These are phyloP conservation scores for Ptychodera flava DNA, from an alignment of 35 echinoderm and acorn worm genomes.

Conservation along the genomic window DNA sequence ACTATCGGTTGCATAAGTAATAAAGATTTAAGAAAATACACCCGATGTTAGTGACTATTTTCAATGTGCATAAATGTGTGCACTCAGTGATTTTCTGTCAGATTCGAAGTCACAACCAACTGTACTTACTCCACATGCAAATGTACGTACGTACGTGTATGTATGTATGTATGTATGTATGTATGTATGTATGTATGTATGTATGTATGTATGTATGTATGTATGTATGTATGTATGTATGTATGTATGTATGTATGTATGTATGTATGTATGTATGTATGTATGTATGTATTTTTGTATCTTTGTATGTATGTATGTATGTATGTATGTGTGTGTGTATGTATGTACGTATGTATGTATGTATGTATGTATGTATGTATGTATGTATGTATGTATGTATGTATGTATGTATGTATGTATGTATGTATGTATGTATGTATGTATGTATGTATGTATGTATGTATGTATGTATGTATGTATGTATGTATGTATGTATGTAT, in stretches of 20 bases:
- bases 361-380: constrained; percentile 2
- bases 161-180: background rate
- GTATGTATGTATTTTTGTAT: background rate
- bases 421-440: background rate
- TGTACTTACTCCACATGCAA: too few species aligned
- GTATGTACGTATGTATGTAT: background rate
- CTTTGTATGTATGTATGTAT: background rate
- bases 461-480: background rate
- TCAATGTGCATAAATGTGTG: too few species aligned
- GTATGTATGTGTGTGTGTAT: background rate
- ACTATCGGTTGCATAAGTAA: too few species aligned
- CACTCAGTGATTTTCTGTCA: too few species aligned
- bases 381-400: constrained; percentile 2
- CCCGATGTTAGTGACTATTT: too few species aligned
- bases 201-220: background rate
- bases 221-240: constrained; percentile 2
- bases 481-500: background rate
- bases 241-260: constrained; percentile 2
- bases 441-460: background rate
- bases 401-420: constrained; percentile 2
- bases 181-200: background rate
- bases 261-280: constrained; percentile 2
- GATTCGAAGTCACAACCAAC: too few species aligned
- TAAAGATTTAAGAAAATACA: too few species aligned
- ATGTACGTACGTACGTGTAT: background rate